A percentile compares a stretch with the other conserved stretches of the same genome.
Evolutionary conservation across 2,888 invertebrate genomes (phyloP).

Genomic region (Cerastis leucographa): DNA sequence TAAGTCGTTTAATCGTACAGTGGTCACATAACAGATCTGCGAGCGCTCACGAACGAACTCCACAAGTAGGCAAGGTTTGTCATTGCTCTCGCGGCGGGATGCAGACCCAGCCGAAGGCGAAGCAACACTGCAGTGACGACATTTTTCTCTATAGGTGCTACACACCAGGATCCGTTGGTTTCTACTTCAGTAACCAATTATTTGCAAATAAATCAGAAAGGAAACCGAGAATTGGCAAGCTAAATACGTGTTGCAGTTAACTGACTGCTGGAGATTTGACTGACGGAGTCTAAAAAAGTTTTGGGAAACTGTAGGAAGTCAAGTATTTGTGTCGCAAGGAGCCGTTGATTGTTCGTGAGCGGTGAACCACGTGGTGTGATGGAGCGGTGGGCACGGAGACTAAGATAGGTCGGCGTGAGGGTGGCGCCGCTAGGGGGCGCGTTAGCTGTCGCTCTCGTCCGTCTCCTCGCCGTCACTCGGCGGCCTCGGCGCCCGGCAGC

Average conservation of each 20-base stretch:
- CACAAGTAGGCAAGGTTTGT: not conserved
- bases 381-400: slow-evolving; percentile 54
- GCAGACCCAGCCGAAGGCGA: not conserved
- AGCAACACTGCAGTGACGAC: not conserved
- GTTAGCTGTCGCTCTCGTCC: slow-evolving; percentile 67
- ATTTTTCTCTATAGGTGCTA: not conserved
- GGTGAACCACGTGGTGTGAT: slow-evolving; percentile 15
- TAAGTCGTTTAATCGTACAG: not conserved
- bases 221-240: not conserved
- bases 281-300: not conserved
- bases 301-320: slow-evolving; percentile 3
- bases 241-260: not conserved
- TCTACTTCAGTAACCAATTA: not conserved
- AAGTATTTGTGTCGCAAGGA: not conserved
- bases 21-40: not conserved
- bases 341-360: slow-evolving; percentile 6
- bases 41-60: not conserved
- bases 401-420: slow-evolving; percentile 41
- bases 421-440: slow-evolving; percentile 18
- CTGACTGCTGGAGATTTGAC: not conserved
- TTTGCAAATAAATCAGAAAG: not conserved
- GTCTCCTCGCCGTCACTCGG: not conserved
- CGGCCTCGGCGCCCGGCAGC: slow-evolving; percentile 65
- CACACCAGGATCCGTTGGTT: not conserved
- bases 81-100: not conserved